Percentiles rank a stretch among this genome's conserved stretches.
Conservation (phyloP, 2,797 vertebrate genomes). For the Sarcophilus harrisii region DNA sequence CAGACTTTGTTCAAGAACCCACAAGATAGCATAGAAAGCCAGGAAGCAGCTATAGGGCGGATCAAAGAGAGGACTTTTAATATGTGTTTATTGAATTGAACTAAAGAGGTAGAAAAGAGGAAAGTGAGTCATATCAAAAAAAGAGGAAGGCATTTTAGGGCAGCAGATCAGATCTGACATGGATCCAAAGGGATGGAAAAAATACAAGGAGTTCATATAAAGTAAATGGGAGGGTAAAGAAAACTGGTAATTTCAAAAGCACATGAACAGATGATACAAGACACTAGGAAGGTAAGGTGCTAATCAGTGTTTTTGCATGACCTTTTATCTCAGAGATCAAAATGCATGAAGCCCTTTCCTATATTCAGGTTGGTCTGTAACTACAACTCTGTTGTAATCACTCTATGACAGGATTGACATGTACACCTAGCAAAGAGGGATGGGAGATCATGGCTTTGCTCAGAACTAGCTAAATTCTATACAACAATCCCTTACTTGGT, state of each 20-base stretch:
- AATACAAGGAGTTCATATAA: neutral
- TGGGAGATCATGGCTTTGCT: neutral
- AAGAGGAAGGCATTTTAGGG: neutral
- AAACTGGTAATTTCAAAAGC: neutral
- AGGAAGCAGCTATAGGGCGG: neutral
- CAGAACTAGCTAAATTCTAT: neutral
- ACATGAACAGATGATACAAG: neutral
- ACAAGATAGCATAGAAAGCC: neutral
- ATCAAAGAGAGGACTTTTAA: constrained; percentile 32
- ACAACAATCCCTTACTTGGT: neutral
- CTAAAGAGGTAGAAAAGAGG: neutral
- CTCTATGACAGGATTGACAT: neutral
- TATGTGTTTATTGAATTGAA: neutral
- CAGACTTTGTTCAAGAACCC: constrained; percentile 4
- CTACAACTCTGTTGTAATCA: neutral
- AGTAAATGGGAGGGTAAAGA: neutral
- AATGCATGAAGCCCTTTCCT: neutral
- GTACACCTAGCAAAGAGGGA: neutral
- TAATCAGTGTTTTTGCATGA: neutral
- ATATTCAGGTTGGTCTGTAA: neutral
- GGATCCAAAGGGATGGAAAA: neutral
- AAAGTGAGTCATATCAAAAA: neutral
- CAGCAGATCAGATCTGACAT: neutral
- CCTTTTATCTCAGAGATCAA: neutral
- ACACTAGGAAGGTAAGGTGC: neutral